A percentile compares a stretch with the other conserved stretches of the same genome.
phyloP scores from a whole-genome alignment of 2,113 vertebrate species.

The Platysteira castanea region DNA sequence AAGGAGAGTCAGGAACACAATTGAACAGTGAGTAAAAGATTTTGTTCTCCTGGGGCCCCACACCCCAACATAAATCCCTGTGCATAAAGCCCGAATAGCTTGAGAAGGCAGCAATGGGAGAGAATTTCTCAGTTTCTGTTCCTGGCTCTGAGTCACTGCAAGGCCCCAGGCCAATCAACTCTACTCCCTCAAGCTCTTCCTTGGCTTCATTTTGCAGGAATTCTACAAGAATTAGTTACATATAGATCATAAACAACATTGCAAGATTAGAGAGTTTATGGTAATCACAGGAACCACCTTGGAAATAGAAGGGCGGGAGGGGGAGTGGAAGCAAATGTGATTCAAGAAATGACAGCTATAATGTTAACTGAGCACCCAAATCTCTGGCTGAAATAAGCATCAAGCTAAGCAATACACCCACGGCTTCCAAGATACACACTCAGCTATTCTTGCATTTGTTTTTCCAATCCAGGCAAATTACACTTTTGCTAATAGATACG shows the following conservation, averaged over 20 bases:
- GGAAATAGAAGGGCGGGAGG: not conserved
- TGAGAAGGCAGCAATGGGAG: not conserved
- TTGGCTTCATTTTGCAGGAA: not conserved
- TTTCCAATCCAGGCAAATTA: slow-evolving; percentile 3
- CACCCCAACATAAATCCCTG: not conserved
- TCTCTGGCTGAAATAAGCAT: not conserved
- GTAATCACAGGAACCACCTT: not conserved
- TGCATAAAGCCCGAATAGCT: not conserved
- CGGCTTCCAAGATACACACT: not conserved
- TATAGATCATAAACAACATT: not conserved
- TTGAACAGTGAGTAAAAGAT: not conserved
- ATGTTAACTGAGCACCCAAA: not conserved
- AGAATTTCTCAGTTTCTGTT: not conserved
- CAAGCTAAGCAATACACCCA: not conserved
- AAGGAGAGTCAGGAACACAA: slow-evolving; percentile 42
- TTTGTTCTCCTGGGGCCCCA: not conserved
- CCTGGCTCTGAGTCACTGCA: not conserved
- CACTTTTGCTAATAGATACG: not conserved
- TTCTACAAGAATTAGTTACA: not conserved
- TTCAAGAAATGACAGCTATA: not conserved
- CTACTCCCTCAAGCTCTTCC: not conserved
- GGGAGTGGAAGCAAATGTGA: not conserved
- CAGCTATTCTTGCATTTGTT: slow-evolving; percentile 8
- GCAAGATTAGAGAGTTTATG: not conserved
- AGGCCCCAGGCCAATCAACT: not conserved